Percentiles rank a stretch among this genome's conserved stretches.
These are phyloP conservation scores for Pocillopora damicornis DNA, from an alignment of 64 coral and sea anemone species.

Conservation along the genomic window DNA sequence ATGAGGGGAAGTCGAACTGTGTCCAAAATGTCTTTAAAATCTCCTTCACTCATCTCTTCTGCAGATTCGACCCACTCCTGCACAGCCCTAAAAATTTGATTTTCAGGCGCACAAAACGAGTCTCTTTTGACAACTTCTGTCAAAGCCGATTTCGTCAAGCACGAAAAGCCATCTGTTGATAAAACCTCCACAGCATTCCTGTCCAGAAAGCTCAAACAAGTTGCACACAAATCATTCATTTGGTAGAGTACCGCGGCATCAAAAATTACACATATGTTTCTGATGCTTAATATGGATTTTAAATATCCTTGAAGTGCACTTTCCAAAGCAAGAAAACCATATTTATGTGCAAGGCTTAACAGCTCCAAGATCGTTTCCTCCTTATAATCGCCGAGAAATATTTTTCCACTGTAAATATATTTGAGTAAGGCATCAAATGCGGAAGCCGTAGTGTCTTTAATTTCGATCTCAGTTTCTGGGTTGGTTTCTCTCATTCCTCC, in stretches of 20 bases:
- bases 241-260: slow-evolving; percentile 78
- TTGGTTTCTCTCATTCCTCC: slow-evolving; percentile 99
- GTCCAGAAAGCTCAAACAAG: slow-evolving; percentile 91
- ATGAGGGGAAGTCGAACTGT: slow-evolving; percentile 80
- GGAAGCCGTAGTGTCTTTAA: slow-evolving; percentile 68
- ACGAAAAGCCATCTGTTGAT: slow-evolving; percentile 72
- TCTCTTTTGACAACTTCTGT: slow-evolving; percentile 91
- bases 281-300: slow-evolving; percentile 73
- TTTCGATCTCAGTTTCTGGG: slow-evolving; percentile 73
- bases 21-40: slow-evolving; percentile 57
- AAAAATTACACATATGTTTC: slow-evolving; percentile 81
- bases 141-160: slow-evolving; percentile 67
- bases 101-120: slow-evolving; percentile 99
- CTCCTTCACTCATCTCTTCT: slow-evolving; percentile 42
- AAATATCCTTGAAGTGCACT: slow-evolving; percentile 94
- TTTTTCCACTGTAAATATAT: slow-evolving; percentile 93
- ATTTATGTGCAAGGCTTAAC: slow-evolving; percentile 90
- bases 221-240: slow-evolving; percentile 64
- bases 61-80: slow-evolving; percentile 82
- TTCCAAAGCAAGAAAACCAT: slow-evolving; percentile 96
- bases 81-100: slow-evolving; percentile 87
- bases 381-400: slow-evolving; percentile 71
- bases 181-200: slow-evolving; percentile 72
- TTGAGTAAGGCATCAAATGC: slow-evolving; percentile 86
- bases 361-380: slow-evolving; percentile 85